Evolutionary conservation across 2,113 vertebrate species (phyloP).

Genomic region (Zapus hudsonius): DNA sequence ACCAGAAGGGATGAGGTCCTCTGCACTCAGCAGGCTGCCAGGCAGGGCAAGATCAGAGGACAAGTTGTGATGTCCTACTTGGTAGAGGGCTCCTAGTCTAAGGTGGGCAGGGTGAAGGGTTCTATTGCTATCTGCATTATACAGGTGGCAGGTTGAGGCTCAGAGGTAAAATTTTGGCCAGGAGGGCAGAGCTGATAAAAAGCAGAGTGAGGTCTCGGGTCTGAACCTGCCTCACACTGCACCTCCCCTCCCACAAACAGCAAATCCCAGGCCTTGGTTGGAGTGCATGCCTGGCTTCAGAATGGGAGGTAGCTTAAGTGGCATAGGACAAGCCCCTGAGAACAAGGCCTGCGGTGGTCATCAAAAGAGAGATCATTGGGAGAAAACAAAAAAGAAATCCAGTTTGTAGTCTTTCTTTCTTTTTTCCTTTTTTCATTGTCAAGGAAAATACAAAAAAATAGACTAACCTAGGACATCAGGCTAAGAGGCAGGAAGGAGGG

Average conservation of each 20-base stretch:
- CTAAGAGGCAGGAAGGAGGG: neutral
- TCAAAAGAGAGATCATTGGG: too few relatives aligned
- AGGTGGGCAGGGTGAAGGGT: accelerated
- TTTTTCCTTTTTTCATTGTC: neutral
- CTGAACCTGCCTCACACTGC: neutral
- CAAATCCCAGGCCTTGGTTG: accelerated
- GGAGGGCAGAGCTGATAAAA: neutral
- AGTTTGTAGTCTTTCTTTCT: too few relatives aligned
- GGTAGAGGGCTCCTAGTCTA: accelerated
- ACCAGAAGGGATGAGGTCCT: too few relatives aligned
- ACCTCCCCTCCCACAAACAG: neutral
- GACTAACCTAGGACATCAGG: too few relatives aligned
- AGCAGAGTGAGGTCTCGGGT: neutral
- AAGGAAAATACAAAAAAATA: neutral
- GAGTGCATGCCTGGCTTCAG: neutral
- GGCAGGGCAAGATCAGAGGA: neutral
- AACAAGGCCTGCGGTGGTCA: accelerated
- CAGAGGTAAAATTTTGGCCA: neutral
- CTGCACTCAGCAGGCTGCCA: accelerated
- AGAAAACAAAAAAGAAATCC: neutral
- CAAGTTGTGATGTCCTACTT: accelerated
- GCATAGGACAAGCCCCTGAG: neutral
- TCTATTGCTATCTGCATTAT: accelerated
- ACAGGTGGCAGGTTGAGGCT: neutral
- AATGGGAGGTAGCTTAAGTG: neutral